Evolutionary conservation across 2,888 invertebrate genomes (phyloP).

Genomic region (Ophonus ardosiacus): DNA sequence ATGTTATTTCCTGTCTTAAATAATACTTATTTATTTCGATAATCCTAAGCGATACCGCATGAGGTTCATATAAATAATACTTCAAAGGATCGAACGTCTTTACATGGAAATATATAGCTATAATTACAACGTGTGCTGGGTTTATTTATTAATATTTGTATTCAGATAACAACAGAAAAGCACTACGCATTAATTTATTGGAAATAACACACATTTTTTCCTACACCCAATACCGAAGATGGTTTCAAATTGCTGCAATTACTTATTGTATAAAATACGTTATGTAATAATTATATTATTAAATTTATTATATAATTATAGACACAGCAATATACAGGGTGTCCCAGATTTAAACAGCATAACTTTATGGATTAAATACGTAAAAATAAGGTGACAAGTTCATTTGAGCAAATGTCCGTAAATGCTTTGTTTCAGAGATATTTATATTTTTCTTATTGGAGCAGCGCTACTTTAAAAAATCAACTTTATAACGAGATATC

Average conservation of each 20-base stretch:
- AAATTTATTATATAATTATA: no score
- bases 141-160: constrained; percentile 40
- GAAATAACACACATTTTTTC: not conserved
- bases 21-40: not conserved
- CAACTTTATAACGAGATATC: no score
- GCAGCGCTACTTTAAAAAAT: no score
- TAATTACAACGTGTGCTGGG: constrained; percentile 31
- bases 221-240: not conserved
- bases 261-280: no score
- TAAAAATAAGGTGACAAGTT: no score
- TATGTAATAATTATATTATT: no score
- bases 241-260: not conserved
- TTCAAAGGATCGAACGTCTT: constrained; percentile 21
- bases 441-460: no score
- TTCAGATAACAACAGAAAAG: not conserved
- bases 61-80: not conserved
- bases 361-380: no score
- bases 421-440: no score
- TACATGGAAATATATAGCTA: constrained; percentile 30
- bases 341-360: no score
- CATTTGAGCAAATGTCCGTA: no score
- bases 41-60: not conserved
- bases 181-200: not conserved
- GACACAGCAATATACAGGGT: no score
- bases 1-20: not conserved